phyloP scores from a whole-genome alignment of 1,140 invertebrate species.

The Brachionus paranguensis region DNA sequence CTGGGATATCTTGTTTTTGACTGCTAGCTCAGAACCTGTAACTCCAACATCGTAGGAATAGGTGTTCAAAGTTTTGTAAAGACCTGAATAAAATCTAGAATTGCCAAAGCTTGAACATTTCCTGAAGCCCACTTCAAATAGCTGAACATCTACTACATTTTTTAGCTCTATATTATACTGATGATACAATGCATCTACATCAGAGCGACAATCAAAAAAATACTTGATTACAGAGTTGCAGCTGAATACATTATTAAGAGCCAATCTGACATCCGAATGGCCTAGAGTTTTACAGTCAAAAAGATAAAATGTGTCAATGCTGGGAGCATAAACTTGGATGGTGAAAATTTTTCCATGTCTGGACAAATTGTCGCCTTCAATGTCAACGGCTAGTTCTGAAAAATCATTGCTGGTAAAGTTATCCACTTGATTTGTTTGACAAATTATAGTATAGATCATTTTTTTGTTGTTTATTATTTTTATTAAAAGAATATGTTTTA shows the following conservation, averaged over 20 bases:
- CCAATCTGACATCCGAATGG: background rate
- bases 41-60: background rate
- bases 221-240: background rate
- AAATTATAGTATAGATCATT: background rate
- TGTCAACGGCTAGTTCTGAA: background rate
- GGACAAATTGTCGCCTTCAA: conserved; percentile 11
- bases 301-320: background rate
- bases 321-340: background rate
- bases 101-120: background rate
- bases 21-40: background rate
- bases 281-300: background rate
- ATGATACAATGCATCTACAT: conserved; percentile 12
- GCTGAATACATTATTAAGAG: background rate
- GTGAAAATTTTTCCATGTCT: conserved; percentile 10
- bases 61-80: background rate
- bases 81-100: background rate
- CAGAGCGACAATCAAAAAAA: background rate
- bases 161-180: conserved; percentile 13
- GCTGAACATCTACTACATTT: background rate
- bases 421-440: background rate
- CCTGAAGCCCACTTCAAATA: background rate
- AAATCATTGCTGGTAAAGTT: background rate
- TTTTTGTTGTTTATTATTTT: background rate
- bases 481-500: background rate
- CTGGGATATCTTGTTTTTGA: background rate